Percentiles rank a stretch among this genome's conserved stretches.
Conservation (phyloP, 2,113 vertebrate genomes). For the Callospermophilus lateralis region DNA sequence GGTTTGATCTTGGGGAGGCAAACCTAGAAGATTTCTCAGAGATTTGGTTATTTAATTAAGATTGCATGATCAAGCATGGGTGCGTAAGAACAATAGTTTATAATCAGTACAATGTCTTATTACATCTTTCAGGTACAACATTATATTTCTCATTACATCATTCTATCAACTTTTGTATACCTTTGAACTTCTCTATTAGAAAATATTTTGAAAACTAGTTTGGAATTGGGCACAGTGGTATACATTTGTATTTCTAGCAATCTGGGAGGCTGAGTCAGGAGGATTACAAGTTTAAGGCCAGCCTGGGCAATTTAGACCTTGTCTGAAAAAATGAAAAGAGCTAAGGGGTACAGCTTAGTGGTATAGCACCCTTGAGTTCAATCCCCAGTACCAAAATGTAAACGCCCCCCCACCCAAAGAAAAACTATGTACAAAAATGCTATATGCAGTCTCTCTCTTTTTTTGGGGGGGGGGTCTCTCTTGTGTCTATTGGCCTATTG, state of each 20-base stretch:
- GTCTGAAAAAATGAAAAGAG: not conserved
- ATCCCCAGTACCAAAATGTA: not conserved
- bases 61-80: not conserved
- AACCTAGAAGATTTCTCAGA: not conserved
- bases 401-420: not conserved
- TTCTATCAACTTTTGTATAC: slow-evolving; percentile 1
- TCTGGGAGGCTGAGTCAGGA: not conserved
- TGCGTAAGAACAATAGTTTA: not conserved
- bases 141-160: too few species aligned
- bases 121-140: too few species aligned
- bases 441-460: not conserved
- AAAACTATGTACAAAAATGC: not conserved
- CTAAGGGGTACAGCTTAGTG: not conserved
- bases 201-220: not conserved
- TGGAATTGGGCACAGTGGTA: not conserved
- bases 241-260: not conserved
- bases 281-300: not conserved
- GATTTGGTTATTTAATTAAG: not conserved
- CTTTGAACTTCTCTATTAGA: slow-evolving; percentile 6
- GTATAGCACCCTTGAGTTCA: not conserved
- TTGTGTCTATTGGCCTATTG: not conserved
- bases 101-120: too few species aligned
- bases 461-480: not conserved
- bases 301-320: not conserved
- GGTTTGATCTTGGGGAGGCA: not conserved